Conservation (phyloP, 2,888 invertebrate genomes). For the Odontocerum albicorne region DNA sequence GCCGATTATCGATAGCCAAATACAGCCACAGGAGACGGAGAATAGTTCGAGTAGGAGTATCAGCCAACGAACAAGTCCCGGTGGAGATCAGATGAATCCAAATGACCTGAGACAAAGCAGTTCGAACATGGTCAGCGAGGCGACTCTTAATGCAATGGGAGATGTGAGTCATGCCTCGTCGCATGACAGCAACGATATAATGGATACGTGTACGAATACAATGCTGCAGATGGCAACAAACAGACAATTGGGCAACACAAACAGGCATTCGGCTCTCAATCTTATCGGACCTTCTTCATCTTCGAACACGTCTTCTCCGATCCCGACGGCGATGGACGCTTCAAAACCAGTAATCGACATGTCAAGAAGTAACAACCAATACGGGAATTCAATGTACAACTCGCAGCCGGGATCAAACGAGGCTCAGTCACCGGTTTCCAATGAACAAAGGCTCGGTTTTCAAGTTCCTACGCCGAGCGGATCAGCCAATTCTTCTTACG, state of each 20-base stretch:
- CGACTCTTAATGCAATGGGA: slow-evolving; percentile 39
- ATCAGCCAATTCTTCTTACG: slow-evolving; percentile 35
- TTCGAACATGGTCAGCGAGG: slow-evolving; percentile 38
- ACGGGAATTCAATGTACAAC: slow-evolving; percentile 29
- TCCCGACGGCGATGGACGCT: slow-evolving; percentile 31
- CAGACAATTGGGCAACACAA: slow-evolving; percentile 34
- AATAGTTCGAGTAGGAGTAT: slow-evolving; percentile 37
- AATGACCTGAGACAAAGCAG: slow-evolving; percentile 44
- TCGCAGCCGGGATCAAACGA: slow-evolving; percentile 30
- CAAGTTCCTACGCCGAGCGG: slow-evolving; percentile 36
- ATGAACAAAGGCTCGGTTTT: slow-evolving; percentile 36
- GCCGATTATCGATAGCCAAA: slow-evolving; percentile 46
- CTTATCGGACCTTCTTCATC: slow-evolving; percentile 35
- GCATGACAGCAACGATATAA: slow-evolving; percentile 36
- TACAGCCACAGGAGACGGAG: slow-evolving; percentile 33
- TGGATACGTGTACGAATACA: slow-evolving; percentile 36
- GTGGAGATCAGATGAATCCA: slow-evolving; percentile 56
- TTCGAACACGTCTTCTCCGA: slow-evolving; percentile 34
- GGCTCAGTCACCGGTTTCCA: slow-evolving; percentile 34
- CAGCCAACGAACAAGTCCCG: slow-evolving; percentile 41
- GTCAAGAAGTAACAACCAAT: slow-evolving; percentile 18
- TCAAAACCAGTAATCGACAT: slow-evolving; percentile 29
- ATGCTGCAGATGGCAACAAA: slow-evolving; percentile 35
- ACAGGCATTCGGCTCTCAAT: slow-evolving; percentile 36
- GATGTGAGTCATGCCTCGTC: slow-evolving; percentile 36